phyloP scores from a whole-genome alignment of 2,797 vertebrate species.

The Rhincodon typus region DNA sequence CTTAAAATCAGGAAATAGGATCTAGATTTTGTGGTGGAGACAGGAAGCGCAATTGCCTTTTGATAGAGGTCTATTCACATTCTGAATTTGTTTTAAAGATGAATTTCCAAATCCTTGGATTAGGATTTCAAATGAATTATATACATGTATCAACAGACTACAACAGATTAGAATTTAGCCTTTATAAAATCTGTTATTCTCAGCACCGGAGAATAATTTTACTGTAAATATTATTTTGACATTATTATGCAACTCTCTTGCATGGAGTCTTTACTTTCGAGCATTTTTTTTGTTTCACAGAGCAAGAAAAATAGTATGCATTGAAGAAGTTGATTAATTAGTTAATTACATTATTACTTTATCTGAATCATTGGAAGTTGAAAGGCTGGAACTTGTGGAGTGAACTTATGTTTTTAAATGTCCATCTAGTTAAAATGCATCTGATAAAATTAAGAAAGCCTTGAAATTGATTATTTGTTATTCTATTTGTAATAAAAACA shows the following conservation, averaged over 20 bases:
- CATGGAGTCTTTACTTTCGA: neutral
- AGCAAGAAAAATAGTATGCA: neutral
- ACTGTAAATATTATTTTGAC: neutral
- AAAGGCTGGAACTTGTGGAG: neutral
- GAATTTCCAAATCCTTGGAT: neutral
- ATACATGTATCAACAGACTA: too few species aligned
- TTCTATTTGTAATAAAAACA: neutral
- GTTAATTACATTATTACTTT: constrained; percentile 16
- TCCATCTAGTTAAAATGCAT: neutral
- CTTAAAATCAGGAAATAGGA: neutral
- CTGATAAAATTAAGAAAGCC: too few species aligned
- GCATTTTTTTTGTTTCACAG: constrained; percentile 1
- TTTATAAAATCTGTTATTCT: neutral
- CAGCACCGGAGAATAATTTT: neutral
- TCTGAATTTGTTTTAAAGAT: neutral
- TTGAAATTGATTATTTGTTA: neutral
- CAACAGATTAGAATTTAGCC: neutral
- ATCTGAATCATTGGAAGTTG: constrained; percentile 3
- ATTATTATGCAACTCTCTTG: too few species aligned
- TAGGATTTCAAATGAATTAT: neutral
- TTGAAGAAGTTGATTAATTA: neutral
- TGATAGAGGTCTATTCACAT: neutral
- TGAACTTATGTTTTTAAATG: neutral
- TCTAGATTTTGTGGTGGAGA: neutral
- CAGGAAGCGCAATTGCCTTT: neutral